phyloP scores from a whole-genome alignment of 2,888 invertebrate genomes.

The Eurytoma californica region DNA sequence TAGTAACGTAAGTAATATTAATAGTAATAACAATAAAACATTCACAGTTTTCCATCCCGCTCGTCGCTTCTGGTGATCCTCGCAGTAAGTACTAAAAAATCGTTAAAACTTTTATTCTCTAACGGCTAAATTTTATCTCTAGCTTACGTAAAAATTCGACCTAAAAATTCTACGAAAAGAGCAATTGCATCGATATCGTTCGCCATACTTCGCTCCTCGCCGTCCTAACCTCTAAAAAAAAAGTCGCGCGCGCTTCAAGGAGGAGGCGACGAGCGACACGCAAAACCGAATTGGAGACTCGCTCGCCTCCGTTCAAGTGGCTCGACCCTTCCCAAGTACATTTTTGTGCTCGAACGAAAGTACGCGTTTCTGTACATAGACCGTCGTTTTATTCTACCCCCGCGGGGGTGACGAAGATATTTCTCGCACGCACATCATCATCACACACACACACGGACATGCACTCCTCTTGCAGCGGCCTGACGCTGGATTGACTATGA shows the following conservation, averaged over 20 bases:
- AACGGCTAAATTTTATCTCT: too few relatives aligned
- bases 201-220: too few relatives aligned
- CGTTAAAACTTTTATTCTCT: too few relatives aligned
- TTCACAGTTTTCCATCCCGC: neutral
- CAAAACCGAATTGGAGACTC: too few relatives aligned
- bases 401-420: neutral
- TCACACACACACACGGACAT: neutral
- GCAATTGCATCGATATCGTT: too few relatives aligned
- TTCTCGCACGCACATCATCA: neutral
- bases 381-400: neutral
- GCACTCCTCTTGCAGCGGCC: neutral
- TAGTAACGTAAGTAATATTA: slow-evolving; percentile 6
- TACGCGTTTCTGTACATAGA: neutral
- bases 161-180: too few relatives aligned
- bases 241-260: too few relatives aligned
- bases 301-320: too few relatives aligned
- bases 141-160: too few relatives aligned
- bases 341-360: slow-evolving; percentile 12
- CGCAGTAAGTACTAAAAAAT: too few relatives aligned
- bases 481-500: slow-evolving; percentile 39
- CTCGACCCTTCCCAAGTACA: neutral
- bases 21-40: slow-evolving; percentile 12
- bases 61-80: neutral
- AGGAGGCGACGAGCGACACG: too few relatives aligned
- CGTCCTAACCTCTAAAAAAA: too few relatives aligned